Evolutionary conservation across 2,888 invertebrate genomes (phyloP), one percentile per base, ranked within the genome.

Genomic region (Sicus ferrugineus): DNA sequence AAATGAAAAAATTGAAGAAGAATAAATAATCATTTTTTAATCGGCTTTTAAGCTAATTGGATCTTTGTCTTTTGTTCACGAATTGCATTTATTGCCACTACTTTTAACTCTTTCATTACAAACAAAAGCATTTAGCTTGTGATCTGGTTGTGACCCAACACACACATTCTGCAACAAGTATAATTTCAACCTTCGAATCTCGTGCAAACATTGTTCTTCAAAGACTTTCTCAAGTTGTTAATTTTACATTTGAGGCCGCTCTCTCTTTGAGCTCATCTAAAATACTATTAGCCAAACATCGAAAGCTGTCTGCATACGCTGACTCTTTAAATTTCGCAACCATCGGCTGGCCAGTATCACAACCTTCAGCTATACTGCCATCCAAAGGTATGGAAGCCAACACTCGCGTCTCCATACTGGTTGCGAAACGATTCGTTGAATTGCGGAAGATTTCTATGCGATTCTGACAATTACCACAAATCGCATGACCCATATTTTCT

Each of bases 401-500:
- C 26, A 93, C 87, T 31, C 88, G 86, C 0, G 90, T 86, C 76
- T 90, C 88, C 78, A 95, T 88, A 77, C 92, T 88, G 38, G 86
- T 79, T 0, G 92, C 90, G 30, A 92, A 86, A 42, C 86, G 81
- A 56, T 87, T 83, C 0, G 90, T 92, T 34, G 89, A 89, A 70
- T 89, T 87, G 2, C 93, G 93, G 83, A 94, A 96, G 38, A 96
- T 86, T 73, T 88, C 88, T 72, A 94, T 89, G 70, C 89, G 87
- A n/a, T 89, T 87, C 23, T 90, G 89, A 82, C 96, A 97, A 30
- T 92, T 90, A 0, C 90, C 88, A 82, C 97, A 97, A 56, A 89
- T 86, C 0, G 92, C 90, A 69, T 89, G 89, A 3, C 92, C 91
- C 97, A 97, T 97, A 84, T 97, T 97, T 81, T 96, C 93, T 0